Percentiles rank a stretch among this genome's conserved stretches.
phyloP scores from a whole-genome alignment of 2,888 invertebrate species.

The Fragum sueziense region DNA sequence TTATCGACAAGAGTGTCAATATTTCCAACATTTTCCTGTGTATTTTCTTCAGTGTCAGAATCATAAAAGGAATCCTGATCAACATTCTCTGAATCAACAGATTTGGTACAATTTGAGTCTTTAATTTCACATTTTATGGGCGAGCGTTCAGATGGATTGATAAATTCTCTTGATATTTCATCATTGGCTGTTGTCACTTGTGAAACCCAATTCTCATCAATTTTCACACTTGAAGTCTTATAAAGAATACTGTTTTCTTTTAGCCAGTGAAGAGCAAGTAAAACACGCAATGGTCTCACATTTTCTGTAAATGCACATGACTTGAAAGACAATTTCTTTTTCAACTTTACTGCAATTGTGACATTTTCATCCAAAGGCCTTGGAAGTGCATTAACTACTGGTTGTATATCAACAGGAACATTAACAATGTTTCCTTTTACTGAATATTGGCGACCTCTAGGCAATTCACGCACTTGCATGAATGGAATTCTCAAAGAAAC shows the following conservation, averaged over 20 bases:
- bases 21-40: not conserved
- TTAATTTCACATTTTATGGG: not conserved
- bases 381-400: conserved; percentile 31
- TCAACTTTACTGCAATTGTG: conserved; percentile 53
- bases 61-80: not conserved
- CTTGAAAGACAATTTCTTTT: conserved; percentile 42
- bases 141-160: too few relatives aligned
- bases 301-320: conserved; percentile 44
- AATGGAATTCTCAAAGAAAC: conserved; percentile 15
- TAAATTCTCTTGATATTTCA: too few relatives aligned
- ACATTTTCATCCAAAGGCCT: conserved; percentile 45
- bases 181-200: not conserved
- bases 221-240: conserved; percentile 2
- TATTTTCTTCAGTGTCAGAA: not conserved
- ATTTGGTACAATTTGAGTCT: not conserved
- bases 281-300: conserved; percentile 13
- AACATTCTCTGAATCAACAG: not conserved
- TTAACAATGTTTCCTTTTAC: conserved; percentile 56
- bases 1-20: conserved; percentile 24
- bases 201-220: conserved; percentile 6
- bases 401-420: conserved; percentile 59
- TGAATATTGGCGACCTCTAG: conserved; percentile 50
- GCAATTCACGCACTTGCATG: conserved; percentile 19
- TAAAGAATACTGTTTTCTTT: conserved; percentile 6
- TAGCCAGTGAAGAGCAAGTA: conserved; percentile 5